A percentile compares a stretch with the other conserved stretches of the same genome.
These are phyloP conservation scores for Atlantisia rogersi DNA, from an alignment of 2,113 vertebrate genomes.

Conservation along the genomic window DNA sequence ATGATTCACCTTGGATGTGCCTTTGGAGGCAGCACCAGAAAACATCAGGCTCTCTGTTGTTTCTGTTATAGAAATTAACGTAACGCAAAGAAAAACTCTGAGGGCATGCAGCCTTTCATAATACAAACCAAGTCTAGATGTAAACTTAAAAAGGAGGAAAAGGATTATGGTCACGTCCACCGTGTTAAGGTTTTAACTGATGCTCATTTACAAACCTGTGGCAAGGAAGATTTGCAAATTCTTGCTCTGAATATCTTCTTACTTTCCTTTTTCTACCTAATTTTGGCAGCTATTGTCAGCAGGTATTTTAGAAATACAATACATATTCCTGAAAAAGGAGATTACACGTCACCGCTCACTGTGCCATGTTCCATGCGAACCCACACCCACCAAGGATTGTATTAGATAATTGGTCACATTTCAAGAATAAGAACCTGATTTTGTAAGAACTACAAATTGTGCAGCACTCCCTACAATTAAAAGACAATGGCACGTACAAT, in stretches of 20 bases:
- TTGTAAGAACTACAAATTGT: constrained; percentile 16
- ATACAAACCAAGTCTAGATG: not conserved
- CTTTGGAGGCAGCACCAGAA: not conserved
- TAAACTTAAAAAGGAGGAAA: not conserved
- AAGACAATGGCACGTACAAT: not conserved
- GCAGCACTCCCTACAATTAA: constrained; percentile 29
- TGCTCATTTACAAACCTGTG: not conserved
- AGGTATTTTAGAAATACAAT: constrained; percentile 9
- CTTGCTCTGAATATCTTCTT: not conserved
- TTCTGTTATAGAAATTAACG: not conserved
- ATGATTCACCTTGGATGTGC: not conserved
- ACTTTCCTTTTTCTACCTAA: not conserved
- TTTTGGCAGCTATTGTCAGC: constrained; percentile 31
- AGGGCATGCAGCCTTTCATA: not conserved
- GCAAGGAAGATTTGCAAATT: not conserved
- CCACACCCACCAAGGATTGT: constrained; percentile 1
- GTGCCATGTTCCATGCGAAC: constrained; percentile 9
- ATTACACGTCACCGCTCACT: not conserved
- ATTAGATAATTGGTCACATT: constrained; percentile 32
- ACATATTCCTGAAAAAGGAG: constrained; percentile 5
- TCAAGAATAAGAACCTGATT: constrained; percentile 17
- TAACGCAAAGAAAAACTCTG: not conserved
- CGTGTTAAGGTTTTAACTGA: not conserved
- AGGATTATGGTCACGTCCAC: not conserved
- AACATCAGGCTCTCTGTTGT: not conserved